Evolutionary conservation across 2,888 invertebrate genomes (phyloP), one percentile per base, ranked within the genome.

Genomic region (Spisula solida): DNA sequence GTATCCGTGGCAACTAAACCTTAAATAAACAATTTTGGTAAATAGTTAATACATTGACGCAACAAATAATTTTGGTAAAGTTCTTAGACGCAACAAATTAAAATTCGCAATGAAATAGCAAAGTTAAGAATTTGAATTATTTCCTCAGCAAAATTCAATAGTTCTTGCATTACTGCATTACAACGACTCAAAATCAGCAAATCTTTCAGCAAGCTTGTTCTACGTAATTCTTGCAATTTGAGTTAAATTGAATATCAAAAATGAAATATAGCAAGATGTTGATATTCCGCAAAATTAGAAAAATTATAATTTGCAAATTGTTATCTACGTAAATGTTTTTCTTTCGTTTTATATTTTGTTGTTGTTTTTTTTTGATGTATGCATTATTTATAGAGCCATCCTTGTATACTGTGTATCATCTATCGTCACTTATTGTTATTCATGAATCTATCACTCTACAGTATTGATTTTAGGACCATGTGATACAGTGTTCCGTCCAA

Each of bases 141-240:
- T 25, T 25, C 0, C 12, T 66, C 60, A 66, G 60, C 60, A 66
- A 66, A 66, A 60, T 60, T n/a, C 25, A 66, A 10, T 10, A 66
- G n/a, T 66, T n/a, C 25, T 66, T 66, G 60, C 25, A 66, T 25
- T n/a, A 25, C 1, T 66, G 60, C 25, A 66, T 25, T n/a, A 25
- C 10, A 66, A 66, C n/a, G 31, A 75, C 25, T 4, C 12, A 2
- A 16, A 75, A 18, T 75, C 75, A 75, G 75, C 75, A 75, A 75
- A 31, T 18, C 31, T 4, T 34, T 31, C 75, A 75, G 75, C 75
- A 75, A 75, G 34, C 31, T 34, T 75, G 18, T 31, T 18, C 75
- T 75, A 75, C 75, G 75, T 75, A 75, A 75, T 12, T 75, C 75
- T 75, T 31, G 75, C 75, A 75, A 34, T 75, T 75, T 75, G 29